A percentile compares a stretch with the other conserved stretches of the same genome.
These are phyloP conservation scores for Hyles lineata DNA, from an alignment of 2,888 invertebrate genomes.

Conservation along the genomic window DNA sequence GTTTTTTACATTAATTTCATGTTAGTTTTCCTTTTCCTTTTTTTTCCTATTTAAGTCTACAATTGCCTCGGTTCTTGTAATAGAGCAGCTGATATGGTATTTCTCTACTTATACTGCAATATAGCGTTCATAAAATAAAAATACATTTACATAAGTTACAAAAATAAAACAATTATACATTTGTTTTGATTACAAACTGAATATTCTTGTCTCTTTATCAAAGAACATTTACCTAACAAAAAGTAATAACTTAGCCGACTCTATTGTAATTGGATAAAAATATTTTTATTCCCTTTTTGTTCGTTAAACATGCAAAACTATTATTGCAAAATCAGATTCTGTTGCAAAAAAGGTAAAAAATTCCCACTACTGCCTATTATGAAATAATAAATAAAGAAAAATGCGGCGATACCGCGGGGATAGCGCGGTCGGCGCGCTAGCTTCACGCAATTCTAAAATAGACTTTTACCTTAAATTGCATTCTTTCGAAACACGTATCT, in stretches of 20 bases:
- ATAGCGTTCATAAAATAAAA: background rate
- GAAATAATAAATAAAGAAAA: conserved; percentile 10
- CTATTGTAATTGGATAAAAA: background rate
- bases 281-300: background rate
- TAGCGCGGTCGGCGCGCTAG: background rate
- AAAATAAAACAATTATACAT: background rate
- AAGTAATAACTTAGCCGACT: background rate
- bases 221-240: background rate
- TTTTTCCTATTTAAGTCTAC: too few species aligned
- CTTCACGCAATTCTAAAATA: conserved; percentile 22
- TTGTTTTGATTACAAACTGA: background rate
- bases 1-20: too few species aligned
- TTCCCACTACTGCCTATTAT: background rate
- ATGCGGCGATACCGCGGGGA: background rate
- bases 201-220: background rate
- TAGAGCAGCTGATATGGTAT: too few species aligned
- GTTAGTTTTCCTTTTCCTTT: too few species aligned
- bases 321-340: background rate
- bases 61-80: too few species aligned
- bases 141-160: background rate
- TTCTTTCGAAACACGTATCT: conserved; percentile 6
- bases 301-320: conserved; percentile 4
- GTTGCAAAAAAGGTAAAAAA: background rate
- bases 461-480: conserved; percentile 9
- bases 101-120: too few species aligned